Percentiles rank a stretch among this genome's conserved stretches.
These are phyloP conservation scores for Meloidogyne hapla DNA, from an alignment of 1,140 invertebrate genomes.

Conservation along the genomic window DNA sequence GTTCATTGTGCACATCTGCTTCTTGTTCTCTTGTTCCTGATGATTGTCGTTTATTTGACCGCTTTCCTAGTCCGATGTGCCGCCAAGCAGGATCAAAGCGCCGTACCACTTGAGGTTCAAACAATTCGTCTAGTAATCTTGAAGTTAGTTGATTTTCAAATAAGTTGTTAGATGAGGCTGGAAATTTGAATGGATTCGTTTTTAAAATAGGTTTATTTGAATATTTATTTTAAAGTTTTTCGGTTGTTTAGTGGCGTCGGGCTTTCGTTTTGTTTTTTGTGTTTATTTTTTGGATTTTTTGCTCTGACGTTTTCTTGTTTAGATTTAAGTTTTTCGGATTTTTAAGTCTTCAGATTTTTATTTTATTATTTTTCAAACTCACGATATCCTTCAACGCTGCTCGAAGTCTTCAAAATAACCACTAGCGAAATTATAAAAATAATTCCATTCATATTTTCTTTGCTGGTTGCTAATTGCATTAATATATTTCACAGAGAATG, in stretches of 20 bases:
- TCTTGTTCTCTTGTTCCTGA: not conserved
- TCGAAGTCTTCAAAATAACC: not conserved
- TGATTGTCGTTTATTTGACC: not conserved
- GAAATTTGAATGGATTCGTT: not conserved
- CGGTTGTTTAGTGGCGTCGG: too few species aligned
- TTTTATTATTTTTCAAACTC: not conserved
- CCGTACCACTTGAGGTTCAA: not conserved
- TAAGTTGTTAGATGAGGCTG: not conserved
- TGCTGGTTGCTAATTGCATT: not conserved
- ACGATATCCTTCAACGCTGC: not conserved
- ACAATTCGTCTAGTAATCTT: not conserved
- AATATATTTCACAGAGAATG: not conserved
- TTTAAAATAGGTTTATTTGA: too few species aligned
- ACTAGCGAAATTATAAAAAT: not conserved
- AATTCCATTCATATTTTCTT: not conserved
- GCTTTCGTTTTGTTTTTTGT: not conserved
- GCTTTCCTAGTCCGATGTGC: conserved; percentile 22
- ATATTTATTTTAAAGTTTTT: too few species aligned
- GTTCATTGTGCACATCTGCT: not conserved
- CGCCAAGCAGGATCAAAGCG: conserved; percentile 3
- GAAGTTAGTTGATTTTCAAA: not conserved
- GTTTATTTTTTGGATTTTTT: too few species aligned
- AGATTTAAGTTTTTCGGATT: not conserved
- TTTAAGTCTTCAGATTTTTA: not conserved
- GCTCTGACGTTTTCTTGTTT: not conserved